These are phyloP conservation scores for Hestina assimilis DNA, from an alignment of 1,140 invertebrate species.

Conservation along the genomic window DNA sequence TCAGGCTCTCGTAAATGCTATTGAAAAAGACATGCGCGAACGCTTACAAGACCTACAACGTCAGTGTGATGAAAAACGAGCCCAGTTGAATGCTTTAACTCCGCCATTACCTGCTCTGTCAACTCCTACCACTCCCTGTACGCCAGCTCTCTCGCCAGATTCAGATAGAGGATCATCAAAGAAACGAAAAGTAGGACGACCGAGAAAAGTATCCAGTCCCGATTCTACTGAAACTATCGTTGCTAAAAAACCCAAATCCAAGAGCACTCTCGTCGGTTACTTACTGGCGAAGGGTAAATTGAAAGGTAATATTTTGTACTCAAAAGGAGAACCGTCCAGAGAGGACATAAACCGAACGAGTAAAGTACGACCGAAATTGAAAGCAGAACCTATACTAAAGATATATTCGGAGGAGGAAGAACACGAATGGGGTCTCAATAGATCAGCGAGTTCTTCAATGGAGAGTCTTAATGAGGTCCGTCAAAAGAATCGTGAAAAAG, in stretches of 20 bases:
- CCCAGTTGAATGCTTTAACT: constrained; percentile 86
- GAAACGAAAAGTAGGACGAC: constrained; percentile 90
- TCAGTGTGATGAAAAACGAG: constrained; percentile 90
- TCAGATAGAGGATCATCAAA: constrained; percentile 81
- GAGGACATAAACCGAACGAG: constrained; percentile 68
- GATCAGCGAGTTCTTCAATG: constrained; percentile 75
- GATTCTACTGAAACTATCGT: constrained; percentile 88
- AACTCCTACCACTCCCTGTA: constrained; percentile 51
- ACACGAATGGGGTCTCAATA: constrained; percentile 61
- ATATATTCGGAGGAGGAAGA: constrained; percentile 79
- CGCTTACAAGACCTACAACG: constrained; percentile 88
- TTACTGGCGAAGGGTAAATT: constrained; percentile 82
- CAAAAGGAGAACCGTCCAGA: constrained; percentile 75
- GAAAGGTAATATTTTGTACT: constrained; percentile 78
- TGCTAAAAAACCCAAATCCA: constrained; percentile 86
- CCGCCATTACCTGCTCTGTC: constrained; percentile 52
- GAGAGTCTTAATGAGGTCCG: constrained; percentile 75
- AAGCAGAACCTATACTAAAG: constrained; percentile 83
- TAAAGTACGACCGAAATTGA: constrained; percentile 84
- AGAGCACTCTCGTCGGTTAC: constrained; percentile 82
- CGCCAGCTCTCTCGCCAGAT: constrained; percentile 64
- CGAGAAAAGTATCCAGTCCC: constrained; percentile 84
- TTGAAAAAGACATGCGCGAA: constrained; percentile 89
- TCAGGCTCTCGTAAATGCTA: constrained; percentile 82
- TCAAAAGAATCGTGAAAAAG: constrained; percentile 73